Evolutionary conservation across 2,797 vertebrate species (phyloP).

Genomic region (Halcyon badia): DNA sequence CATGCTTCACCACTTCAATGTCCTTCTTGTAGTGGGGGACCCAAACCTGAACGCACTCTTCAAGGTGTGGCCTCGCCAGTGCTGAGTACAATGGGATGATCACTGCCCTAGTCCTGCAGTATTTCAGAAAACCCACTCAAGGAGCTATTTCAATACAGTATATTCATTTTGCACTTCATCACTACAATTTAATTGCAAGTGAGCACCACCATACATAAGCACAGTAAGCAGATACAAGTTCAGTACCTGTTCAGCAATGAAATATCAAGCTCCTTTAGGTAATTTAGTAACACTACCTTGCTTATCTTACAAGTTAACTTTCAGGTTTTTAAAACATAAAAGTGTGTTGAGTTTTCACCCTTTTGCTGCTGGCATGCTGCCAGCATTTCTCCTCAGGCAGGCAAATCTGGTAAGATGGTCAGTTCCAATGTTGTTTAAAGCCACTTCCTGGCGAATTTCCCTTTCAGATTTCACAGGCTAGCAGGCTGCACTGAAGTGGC

Average conservation of each 20-base stretch:
- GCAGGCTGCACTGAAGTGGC: neutral
- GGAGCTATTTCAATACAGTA: neutral
- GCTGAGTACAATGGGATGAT: neutral
- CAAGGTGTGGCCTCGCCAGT: neutral
- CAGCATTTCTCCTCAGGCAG: neutral
- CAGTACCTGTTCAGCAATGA: neutral
- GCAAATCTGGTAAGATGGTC: neutral
- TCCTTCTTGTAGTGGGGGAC: neutral
- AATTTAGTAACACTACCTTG: neutral
- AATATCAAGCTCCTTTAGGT: neutral
- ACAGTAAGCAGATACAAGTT: neutral
- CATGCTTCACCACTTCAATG: neutral
- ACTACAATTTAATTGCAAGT: neutral
- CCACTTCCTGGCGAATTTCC: neutral
- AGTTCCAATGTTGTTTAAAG: neutral
- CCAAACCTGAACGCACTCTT: neutral
- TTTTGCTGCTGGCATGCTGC: neutral
- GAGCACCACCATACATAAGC: neutral
- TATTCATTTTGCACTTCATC: conserved; percentile 17
- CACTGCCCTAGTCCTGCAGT: neutral
- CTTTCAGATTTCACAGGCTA: neutral
- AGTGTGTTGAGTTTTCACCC: neutral
- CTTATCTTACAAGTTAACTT: conserved; percentile 10
- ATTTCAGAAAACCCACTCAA: neutral
- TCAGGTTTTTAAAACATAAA: neutral